Conservation (phyloP, 2,113 vertebrate genomes). For the Proteles cristata region DNA sequence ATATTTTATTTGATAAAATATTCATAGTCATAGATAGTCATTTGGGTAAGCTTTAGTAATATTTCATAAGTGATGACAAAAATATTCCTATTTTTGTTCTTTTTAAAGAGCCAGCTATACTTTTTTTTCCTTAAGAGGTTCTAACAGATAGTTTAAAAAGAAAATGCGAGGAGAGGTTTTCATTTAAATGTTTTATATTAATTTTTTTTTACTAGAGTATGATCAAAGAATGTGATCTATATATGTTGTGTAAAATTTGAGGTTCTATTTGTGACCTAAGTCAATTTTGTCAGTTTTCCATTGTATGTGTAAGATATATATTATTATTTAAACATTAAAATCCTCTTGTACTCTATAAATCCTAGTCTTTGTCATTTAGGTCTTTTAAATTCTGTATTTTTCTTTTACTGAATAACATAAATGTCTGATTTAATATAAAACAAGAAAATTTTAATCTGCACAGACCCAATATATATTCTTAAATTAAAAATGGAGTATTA, state of each 20-base stretch:
- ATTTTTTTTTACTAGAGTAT: background rate
- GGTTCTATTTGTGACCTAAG: background rate
- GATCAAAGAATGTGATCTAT: background rate
- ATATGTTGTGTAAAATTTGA: background rate
- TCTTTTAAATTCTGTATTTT: background rate
- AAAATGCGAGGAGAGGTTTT: background rate
- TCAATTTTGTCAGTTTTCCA: background rate
- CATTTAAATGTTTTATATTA: background rate
- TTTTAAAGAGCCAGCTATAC: background rate
- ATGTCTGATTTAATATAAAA: background rate
- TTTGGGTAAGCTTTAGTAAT: background rate
- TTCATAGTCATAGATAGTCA: background rate
- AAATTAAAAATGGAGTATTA: background rate
- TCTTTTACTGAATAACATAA: background rate
- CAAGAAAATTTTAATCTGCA: background rate
- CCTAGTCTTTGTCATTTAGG: background rate
- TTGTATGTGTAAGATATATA: background rate
- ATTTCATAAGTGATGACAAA: background rate
- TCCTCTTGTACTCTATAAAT: background rate
- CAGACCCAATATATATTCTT: background rate
- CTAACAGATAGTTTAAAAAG: background rate
- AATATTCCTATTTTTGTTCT: background rate
- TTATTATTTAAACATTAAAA: background rate
- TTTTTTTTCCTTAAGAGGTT: background rate
- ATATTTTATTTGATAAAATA: conserved; percentile 30